phyloP scores from a whole-genome alignment of 2,797 vertebrate genomes.

The Argentina silus region DNA sequence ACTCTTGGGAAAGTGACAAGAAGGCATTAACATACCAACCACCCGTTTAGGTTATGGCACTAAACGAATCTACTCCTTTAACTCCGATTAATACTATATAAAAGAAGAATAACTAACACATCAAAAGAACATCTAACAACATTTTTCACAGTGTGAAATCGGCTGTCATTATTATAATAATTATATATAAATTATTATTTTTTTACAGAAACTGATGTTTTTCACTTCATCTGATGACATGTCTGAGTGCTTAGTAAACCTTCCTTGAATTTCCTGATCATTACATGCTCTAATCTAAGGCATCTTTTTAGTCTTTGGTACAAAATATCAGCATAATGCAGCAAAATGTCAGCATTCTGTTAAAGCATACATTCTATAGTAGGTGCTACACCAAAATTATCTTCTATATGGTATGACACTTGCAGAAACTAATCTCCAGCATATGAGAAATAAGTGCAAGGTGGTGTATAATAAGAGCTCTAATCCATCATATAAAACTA shows the following conservation, averaged over 20 bases:
- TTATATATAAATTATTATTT: background rate
- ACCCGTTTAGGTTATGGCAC: too few relatives aligned
- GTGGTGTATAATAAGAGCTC: background rate
- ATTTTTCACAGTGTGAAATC: too few relatives aligned
- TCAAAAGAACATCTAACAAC: background rate
- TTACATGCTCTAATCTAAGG: background rate
- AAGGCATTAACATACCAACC: too few relatives aligned
- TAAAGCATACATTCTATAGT: background rate
- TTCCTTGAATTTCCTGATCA: too few relatives aligned
- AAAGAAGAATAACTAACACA: background rate
- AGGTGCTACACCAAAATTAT: background rate
- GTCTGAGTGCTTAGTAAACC: too few relatives aligned
- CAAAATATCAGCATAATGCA: background rate
- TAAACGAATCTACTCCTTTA: background rate
- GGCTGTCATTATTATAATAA: background rate
- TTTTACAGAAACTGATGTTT: background rate
- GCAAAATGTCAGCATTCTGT: too few relatives aligned
- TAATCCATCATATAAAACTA: background rate
- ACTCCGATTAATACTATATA: background rate
- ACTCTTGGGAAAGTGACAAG: too few relatives aligned
- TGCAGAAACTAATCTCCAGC: background rate
- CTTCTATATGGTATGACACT: background rate
- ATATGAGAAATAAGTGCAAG: conserved; percentile 4
- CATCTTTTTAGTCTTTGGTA: conserved; percentile 3
- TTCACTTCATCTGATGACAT: too few relatives aligned